Percentiles rank a stretch among this genome's conserved stretches.
phyloP scores from a whole-genome alignment of 2,888 invertebrate species.

The Iselma pallidipennis region DNA sequence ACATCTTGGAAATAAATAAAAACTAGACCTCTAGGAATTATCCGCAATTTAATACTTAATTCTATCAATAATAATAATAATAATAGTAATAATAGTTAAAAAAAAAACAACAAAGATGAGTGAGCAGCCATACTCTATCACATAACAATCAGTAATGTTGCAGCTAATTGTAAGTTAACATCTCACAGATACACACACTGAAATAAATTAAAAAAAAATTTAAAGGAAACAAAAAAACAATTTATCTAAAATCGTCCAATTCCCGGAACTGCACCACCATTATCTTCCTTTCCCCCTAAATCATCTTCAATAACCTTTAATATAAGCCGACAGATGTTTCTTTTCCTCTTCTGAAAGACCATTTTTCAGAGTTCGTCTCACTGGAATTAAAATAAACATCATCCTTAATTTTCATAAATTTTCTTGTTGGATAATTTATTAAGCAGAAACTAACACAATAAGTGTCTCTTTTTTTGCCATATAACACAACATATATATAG shows the following conservation, averaged over 20 bases:
- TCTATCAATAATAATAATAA: constrained; percentile 23
- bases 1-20: constrained; percentile 27
- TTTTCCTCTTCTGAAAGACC: constrained; percentile 82
- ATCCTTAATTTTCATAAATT: not conserved
- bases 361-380: constrained; percentile 79
- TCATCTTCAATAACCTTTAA: constrained; percentile 67
- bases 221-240: not conserved
- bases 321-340: constrained; percentile 74
- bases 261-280: not conserved
- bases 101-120: constrained; percentile 41
- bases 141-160: constrained; percentile 49
- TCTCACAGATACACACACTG: constrained; percentile 34
- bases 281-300: no score
- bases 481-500: constrained; percentile 9
- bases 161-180: constrained; percentile 32
- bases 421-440: not conserved
- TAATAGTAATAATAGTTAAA: constrained; percentile 19
- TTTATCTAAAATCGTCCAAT: constrained; percentile 1
- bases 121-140: constrained; percentile 49
- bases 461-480: not conserved
- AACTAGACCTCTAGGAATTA: constrained; percentile 30
- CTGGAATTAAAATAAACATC: constrained; percentile 51
- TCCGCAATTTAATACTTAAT: constrained; percentile 23
- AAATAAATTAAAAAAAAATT: constrained; percentile 21
- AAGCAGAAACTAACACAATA: constrained; percentile 3